Evolutionary conservation across 2,113 vertebrate genomes (phyloP).

Genomic region (Loxodonta africana): DNA sequence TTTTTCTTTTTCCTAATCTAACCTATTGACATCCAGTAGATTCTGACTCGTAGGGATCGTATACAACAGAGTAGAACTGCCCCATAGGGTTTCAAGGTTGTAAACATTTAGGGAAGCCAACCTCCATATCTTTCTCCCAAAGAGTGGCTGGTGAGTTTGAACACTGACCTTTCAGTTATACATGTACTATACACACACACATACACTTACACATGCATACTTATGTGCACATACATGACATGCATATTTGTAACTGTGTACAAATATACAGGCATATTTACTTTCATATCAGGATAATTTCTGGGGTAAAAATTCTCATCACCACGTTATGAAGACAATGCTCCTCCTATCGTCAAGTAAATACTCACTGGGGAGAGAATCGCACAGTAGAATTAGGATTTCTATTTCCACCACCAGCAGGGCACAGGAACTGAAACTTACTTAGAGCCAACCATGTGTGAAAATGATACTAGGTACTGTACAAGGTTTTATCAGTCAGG

Average conservation of each 20-base stretch:
- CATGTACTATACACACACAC: too few relatives aligned
- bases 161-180: too few relatives aligned
- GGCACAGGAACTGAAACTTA: neutral
- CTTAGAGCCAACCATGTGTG: neutral
- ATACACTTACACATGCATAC: too few relatives aligned
- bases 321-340: neutral
- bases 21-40: too few relatives aligned
- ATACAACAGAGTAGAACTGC: too few relatives aligned
- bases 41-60: too few relatives aligned
- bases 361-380: neutral
- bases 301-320: neutral
- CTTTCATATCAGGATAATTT: neutral
- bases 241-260: too few relatives aligned
- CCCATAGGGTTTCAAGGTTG: too few relatives aligned
- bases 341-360: neutral
- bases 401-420: neutral
- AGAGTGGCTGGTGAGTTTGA: too few relatives aligned
- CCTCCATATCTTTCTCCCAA: too few relatives aligned
- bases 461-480: neutral
- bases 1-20: neutral
- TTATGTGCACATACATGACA: too few relatives aligned
- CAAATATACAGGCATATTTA: neutral
- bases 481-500: neutral
- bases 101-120: too few relatives aligned
- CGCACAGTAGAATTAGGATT: neutral